Evolutionary conservation across 2,797 vertebrate species (phyloP), one percentile per base, ranked within the genome.

Genomic region (Lacerta bilineata): DNA sequence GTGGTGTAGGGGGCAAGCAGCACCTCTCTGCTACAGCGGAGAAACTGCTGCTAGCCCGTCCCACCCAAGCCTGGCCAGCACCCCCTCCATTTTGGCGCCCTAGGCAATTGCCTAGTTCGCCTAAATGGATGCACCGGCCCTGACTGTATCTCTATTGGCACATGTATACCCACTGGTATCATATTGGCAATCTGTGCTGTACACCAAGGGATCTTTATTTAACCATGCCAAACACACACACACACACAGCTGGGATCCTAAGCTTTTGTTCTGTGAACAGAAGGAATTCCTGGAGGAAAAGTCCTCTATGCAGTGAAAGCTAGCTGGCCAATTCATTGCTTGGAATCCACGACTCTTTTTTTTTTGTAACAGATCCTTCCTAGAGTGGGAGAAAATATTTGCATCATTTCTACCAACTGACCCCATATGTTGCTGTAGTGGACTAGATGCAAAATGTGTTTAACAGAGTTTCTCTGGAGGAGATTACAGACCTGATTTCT

Each of bases 351-450:
- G 20, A 11, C 36, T 33, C 27, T 72, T 59, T 10, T 74, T 5
- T 72, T 59, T 10, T 74, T 6, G 36, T 74, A 46, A 78, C 4
- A 50, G 11, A 25, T 29, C 41, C 13, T 77, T 33, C 64, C 8
- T 39, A 80, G 59, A 50, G 29, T 18, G 61, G 55, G 18, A 85
- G 13, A 79, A 85, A 76, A 75, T 69, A 78, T 23, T 86, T 50
- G 59, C 64, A 25, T 46, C 41, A 86, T 23, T 64, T 64, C 61
- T 64, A 64, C 23, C 25, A 59, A n/a, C 15, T 18, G 10, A 25
- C n/a, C 8, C 18, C 46, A 74, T 27, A 33, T 41, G 29, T 27
- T 27, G 33, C 18, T 41, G 46, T 61, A 78, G 25, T 50, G 80
- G 10, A 41, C 33, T 68, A 11, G 20, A 82, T 36, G 20, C 3